Evolutionary conservation across 2,888 invertebrate species (phyloP).

Genomic region (Coelogynopora nodosa): DNA sequence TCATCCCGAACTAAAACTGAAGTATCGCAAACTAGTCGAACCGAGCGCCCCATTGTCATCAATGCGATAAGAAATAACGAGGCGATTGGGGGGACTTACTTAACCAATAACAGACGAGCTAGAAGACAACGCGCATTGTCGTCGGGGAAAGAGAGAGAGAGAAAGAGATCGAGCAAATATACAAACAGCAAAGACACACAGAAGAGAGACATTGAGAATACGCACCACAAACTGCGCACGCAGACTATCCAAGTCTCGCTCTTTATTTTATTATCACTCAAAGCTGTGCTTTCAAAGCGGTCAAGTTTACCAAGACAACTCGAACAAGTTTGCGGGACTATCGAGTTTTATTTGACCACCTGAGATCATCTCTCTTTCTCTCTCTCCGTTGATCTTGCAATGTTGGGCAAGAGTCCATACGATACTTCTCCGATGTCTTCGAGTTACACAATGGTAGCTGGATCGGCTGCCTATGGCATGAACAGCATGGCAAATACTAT

Average conservation of each 20-base stretch:
- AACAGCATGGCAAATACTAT: conserved; percentile 24
- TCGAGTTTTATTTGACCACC: conserved; percentile 19
- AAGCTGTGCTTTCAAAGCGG: neutral
- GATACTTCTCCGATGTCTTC: conserved; percentile 29
- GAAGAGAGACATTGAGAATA: conserved; percentile 4
- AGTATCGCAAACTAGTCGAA: neutral
- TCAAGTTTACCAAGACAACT: conserved; percentile 19
- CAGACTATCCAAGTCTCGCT: neutral
- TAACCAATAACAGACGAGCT: neutral
- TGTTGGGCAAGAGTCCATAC: conserved; percentile 42
- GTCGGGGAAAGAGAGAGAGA: conserved; percentile 5
- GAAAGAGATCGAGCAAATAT: neutral
- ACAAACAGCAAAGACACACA: conserved; percentile 28
- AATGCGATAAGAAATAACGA: conserved; percentile 1
- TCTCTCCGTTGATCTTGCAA: neutral
- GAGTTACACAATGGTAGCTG: conserved; percentile 1
- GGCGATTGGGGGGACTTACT: neutral
- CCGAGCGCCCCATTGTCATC: neutral
- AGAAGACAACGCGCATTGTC: conserved; percentile 19
- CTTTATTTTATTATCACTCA: neutral
- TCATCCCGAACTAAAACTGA: neutral
- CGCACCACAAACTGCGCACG: conserved; percentile 1
- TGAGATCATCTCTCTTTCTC: neutral
- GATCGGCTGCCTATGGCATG: neutral
- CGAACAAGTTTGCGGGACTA: neutral